These are phyloP conservation scores for Zygogramma bicolorata DNA, from an alignment of 2,888 invertebrate species.

Conservation along the genomic window DNA sequence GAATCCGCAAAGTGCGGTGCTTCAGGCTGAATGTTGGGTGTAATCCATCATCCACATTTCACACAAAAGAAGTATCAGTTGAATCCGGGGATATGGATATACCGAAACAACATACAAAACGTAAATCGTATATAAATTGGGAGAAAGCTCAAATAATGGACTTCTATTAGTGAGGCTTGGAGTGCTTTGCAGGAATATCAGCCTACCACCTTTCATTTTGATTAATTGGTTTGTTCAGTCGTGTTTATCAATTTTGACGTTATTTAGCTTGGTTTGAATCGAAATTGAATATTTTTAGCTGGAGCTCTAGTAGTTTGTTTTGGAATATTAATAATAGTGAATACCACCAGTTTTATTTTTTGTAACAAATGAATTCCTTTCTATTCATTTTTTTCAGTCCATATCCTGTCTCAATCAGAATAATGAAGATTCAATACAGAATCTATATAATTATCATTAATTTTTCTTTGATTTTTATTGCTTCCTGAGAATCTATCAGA, in stretches of 20 bases:
- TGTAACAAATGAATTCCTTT: too few relatives aligned
- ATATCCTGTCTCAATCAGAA: too few relatives aligned
- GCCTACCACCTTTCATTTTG: constrained; percentile 5
- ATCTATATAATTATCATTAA: too few relatives aligned
- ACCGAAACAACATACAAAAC: constrained; percentile 44
- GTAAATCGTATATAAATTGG: constrained; percentile 27
- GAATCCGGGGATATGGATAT: constrained; percentile 13
- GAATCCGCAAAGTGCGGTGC: constrained; percentile 20
- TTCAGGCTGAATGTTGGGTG: constrained; percentile 2
- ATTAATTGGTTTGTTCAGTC: not conserved
- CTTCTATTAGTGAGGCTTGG: constrained; percentile 17
- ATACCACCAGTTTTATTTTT: too few relatives aligned
- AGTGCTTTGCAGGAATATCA: not conserved
- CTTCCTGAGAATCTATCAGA: too few relatives aligned
- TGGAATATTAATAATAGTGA: too few relatives aligned
- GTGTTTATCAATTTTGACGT: not conserved
- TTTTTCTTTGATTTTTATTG: too few relatives aligned
- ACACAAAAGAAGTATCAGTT: constrained; percentile 37
- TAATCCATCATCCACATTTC: constrained; percentile 41
- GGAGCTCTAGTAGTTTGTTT: too few relatives aligned
- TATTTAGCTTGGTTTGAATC: not conserved
- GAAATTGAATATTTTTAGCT: not conserved
- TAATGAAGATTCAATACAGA: too few relatives aligned
- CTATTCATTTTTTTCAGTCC: too few relatives aligned
- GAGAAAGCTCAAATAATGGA: not conserved